These are phyloP conservation scores for Pegoplata infirma DNA, from an alignment of 2,888 invertebrate genomes.

Conservation along the genomic window DNA sequence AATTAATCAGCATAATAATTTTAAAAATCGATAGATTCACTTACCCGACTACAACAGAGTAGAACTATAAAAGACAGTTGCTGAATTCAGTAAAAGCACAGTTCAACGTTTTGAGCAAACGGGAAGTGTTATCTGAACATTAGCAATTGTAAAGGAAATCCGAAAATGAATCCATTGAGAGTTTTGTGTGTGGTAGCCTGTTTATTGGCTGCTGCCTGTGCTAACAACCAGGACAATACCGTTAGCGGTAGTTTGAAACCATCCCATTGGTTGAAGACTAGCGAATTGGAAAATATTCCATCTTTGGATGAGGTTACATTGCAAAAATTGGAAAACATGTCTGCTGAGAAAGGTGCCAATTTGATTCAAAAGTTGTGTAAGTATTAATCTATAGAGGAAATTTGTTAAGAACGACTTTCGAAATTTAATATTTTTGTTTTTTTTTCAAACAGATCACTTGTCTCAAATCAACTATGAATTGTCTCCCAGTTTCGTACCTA, in stretches of 20 bases:
- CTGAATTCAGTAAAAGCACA: conserved; percentile 2
- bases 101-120: conserved; percentile 34
- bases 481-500: conserved; percentile 70
- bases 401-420: neutral
- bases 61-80: conserved; percentile 39
- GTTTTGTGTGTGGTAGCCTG: conserved; percentile 67
- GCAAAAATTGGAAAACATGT: conserved; percentile 68
- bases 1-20: conserved; percentile 31
- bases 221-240: conserved; percentile 47
- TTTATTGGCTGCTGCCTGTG: conserved; percentile 65
- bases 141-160: conserved; percentile 20
- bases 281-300: conserved; percentile 68
- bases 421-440: neutral
- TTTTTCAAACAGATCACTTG: conserved; percentile 66
- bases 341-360: conserved; percentile 68
- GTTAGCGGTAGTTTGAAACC: conserved; percentile 65
- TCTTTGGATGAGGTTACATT: conserved; percentile 68
- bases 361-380: conserved; percentile 70
- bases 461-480: conserved; percentile 66
- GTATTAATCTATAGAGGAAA: conserved; percentile 35
- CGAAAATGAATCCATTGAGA: conserved; percentile 69
- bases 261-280: conserved; percentile 68
- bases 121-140: neutral
- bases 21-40: conserved; percentile 12
- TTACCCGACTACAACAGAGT: neutral